Percentiles rank a stretch among this genome's conserved stretches.
Evolutionary conservation across 2,888 invertebrate genomes (phyloP).

Genomic region (Ischnura elegans): DNA sequence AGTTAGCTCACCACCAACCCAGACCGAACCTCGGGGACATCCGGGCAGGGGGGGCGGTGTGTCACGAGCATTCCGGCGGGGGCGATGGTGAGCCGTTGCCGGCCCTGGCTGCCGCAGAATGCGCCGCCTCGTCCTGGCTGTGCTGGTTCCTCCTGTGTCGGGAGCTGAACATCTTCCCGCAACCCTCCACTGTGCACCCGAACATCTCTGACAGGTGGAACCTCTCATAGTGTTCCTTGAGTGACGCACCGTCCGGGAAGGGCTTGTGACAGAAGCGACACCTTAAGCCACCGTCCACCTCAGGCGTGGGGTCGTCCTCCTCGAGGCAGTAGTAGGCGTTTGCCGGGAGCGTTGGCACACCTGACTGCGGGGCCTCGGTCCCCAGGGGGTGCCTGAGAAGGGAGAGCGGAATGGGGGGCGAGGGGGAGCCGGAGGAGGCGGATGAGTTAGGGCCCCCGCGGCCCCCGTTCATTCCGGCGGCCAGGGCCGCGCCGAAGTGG

Average conservation of each 20-base stretch:
- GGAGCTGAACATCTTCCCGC: conserved; percentile 89
- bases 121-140: conserved; percentile 84
- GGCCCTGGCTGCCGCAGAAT: conserved; percentile 73
- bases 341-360: conserved; percentile 71
- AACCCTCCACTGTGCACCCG: conserved; percentile 87
- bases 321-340: conserved; percentile 80
- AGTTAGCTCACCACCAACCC: conserved; percentile 70
- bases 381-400: conserved; percentile 75
- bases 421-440: conserved; percentile 75
- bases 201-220: conserved; percentile 85
- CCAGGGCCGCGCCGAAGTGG: conserved; percentile 76
- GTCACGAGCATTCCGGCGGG: conserved; percentile 73
- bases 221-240: conserved; percentile 87
- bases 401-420: conserved; percentile 69
- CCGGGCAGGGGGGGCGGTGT: conserved; percentile 71
- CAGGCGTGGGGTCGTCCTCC: conserved; percentile 84
- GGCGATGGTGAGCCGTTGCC: conserved; percentile 60
- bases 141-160: conserved; percentile 89
- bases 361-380: conserved; percentile 74
- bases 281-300: conserved; percentile 84
- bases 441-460: conserved; percentile 80
- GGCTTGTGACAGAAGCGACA: conserved; percentile 86
- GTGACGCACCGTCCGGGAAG: conserved; percentile 82
- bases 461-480: conserved; percentile 73
- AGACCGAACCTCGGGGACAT: conserved; percentile 70